These are phyloP conservation scores for Rissa tridactyla DNA, from an alignment of 2,113 vertebrate species.

Conservation along the genomic window DNA sequence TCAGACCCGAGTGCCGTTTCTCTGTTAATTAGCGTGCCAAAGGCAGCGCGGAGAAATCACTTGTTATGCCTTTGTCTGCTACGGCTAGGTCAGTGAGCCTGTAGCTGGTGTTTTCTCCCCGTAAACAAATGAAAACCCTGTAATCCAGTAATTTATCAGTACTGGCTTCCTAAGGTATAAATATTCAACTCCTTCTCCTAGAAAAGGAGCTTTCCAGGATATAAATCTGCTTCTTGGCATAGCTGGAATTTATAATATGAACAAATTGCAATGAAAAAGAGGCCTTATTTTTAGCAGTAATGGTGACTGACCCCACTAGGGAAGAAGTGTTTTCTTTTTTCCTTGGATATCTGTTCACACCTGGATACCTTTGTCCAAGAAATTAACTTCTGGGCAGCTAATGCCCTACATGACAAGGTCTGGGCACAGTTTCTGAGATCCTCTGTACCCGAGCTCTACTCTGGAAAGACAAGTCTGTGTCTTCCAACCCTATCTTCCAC, in stretches of 20 bases:
- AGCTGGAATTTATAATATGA: neutral
- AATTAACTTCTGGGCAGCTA: neutral
- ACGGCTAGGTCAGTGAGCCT: neutral
- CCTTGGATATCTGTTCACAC: neutral
- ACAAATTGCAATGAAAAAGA: neutral
- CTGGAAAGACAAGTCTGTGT: neutral
- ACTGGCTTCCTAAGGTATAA: neutral
- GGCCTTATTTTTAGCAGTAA: neutral
- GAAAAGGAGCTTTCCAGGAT: neutral
- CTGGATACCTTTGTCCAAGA: neutral
- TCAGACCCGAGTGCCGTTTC: neutral
- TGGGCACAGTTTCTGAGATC: neutral
- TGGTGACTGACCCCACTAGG: no score
- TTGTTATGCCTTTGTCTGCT: neutral
- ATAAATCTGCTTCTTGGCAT: neutral
- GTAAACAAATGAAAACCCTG: neutral
- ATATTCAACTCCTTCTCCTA: neutral
- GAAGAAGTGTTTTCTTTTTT: neutral
- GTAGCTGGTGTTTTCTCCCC: neutral
- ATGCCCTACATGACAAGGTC: neutral
- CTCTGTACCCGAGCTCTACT: neutral
- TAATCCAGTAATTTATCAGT: neutral
- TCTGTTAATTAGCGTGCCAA: neutral
- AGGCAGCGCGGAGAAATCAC: neutral
- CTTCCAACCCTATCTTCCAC: neutral